These are phyloP conservation scores for Meloidogyne hapla DNA, from an alignment of 1,140 invertebrate genomes.

Conservation along the genomic window DNA sequence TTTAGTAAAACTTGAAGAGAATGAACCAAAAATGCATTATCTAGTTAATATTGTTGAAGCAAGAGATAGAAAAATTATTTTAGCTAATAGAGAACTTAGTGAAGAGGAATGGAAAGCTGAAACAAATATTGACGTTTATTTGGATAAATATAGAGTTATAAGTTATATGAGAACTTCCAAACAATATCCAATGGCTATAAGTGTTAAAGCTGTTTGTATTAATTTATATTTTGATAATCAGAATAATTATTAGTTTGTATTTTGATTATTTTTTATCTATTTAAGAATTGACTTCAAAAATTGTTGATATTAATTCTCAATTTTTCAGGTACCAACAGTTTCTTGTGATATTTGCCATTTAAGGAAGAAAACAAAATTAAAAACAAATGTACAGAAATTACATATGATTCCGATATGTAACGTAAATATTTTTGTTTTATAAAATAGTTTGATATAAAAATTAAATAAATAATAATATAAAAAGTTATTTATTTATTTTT, in stretches of 20 bases:
- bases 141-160: background rate
- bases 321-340: background rate
- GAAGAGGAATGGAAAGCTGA: background rate
- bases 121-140: background rate
- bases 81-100: background rate
- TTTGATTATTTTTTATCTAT: too few relatives aligned
- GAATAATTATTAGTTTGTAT: too few relatives aligned
- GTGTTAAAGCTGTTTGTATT: background rate
- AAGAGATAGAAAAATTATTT: background rate
- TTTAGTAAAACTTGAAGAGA: background rate
- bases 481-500: too few relatives aligned
- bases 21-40: background rate
- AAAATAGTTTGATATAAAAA: too few relatives aligned
- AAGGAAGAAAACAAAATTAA: background rate
- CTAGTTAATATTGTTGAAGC: background rate
- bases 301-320: too few relatives aligned
- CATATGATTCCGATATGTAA: background rate
- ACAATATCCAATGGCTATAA: background rate
- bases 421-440: background rate
- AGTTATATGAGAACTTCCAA: background rate
- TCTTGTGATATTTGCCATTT: background rate
- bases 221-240: too few relatives aligned
- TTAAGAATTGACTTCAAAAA: too few relatives aligned
- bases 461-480: too few relatives aligned
- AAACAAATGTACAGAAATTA: constrained; percentile 4